Evolutionary conservation across 2,888 invertebrate genomes (phyloP).

Genomic region (Drosophila aldrichi): DNA sequence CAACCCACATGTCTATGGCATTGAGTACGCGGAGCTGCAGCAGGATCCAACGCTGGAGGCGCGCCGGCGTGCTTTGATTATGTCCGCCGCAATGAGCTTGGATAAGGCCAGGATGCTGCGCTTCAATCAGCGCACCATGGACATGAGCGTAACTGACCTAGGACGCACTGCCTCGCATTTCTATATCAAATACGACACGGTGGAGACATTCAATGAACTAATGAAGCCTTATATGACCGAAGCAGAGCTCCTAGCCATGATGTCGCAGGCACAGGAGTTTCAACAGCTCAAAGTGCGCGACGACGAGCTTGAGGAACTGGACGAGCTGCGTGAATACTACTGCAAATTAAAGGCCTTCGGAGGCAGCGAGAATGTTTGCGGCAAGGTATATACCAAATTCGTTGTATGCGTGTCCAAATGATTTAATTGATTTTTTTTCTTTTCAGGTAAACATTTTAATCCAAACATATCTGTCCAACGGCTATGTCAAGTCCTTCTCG

Average conservation of each 20-base stretch:
- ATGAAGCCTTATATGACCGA: conserved; percentile 93
- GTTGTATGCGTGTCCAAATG: not conserved
- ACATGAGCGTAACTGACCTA: conserved; percentile 92
- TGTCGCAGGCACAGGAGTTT: conserved; percentile 97
- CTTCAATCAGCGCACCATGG: conserved; percentile 93
- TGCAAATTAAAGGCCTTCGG: conserved; percentile 93
- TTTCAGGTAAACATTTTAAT: conserved; percentile 91
- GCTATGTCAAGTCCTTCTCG: conserved; percentile 88
- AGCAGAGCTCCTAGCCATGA: conserved; percentile 94
- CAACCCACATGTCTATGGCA: conserved; percentile 93
- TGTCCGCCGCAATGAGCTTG: conserved; percentile 92
- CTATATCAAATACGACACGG: conserved; percentile 98
- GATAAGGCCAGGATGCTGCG: conserved; percentile 98
- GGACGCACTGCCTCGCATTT: conserved; percentile 99
- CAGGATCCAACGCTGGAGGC: conserved; percentile 93
- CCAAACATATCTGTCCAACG: conserved; percentile 94
- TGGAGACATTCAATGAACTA: conserved; percentile 95
- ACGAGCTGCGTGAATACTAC: conserved; percentile 89
- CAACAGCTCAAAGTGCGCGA: conserved; percentile 97
- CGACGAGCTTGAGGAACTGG: conserved; percentile 96
- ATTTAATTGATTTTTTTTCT: not conserved
- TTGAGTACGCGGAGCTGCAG: conserved; percentile 88
- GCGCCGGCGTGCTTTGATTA: conserved; percentile 92
- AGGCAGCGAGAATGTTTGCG: conserved; percentile 95
- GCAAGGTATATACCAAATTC: conserved; percentile 88